A percentile compares a stretch with the other conserved stretches of the same genome.
Conservation (phyloP, 2,888 invertebrate genomes). For the Bugulina stolonifera region DNA sequence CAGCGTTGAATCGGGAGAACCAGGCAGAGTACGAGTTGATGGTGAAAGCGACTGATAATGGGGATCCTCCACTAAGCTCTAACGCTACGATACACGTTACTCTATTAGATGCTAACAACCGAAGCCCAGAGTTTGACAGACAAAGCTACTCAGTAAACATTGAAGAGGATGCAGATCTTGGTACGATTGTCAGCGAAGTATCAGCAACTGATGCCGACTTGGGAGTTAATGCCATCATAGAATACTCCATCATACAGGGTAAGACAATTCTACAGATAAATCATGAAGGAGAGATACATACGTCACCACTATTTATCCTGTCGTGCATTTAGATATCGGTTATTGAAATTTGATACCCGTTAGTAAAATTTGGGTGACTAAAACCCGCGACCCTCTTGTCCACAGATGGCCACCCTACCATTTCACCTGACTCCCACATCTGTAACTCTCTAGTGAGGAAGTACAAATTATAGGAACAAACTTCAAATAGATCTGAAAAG, state of each 20-base stretch:
- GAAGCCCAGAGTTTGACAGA: constrained; percentile 18
- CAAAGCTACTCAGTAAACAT: constrained; percentile 26
- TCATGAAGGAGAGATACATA: no score
- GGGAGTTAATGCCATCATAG: constrained; percentile 59
- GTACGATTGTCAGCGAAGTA: constrained; percentile 44
- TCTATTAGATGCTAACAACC: constrained; percentile 25
- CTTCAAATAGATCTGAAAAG: no score
- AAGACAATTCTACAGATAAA: no score
- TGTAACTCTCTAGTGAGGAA: no score
- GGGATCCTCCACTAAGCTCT: constrained; percentile 65
- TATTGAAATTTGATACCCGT: no score
- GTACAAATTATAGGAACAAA: no score
- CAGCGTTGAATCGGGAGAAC: constrained; percentile 59
- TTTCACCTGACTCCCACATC: no score
- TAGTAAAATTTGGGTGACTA: no score
- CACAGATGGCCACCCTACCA: no score
- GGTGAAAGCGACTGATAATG: constrained; percentile 59
- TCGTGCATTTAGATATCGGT: no score
- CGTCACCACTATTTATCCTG: no score
- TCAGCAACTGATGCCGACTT: constrained; percentile 51
- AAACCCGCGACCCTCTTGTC: no score
- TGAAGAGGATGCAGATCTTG: constrained; percentile 50
- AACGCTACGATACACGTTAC: constrained; percentile 59
- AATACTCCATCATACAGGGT: constrained; percentile 60
- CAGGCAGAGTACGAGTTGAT: constrained; percentile 62